Conservation (phyloP, 2,888 invertebrate species). For the Tachina fera region DNA sequence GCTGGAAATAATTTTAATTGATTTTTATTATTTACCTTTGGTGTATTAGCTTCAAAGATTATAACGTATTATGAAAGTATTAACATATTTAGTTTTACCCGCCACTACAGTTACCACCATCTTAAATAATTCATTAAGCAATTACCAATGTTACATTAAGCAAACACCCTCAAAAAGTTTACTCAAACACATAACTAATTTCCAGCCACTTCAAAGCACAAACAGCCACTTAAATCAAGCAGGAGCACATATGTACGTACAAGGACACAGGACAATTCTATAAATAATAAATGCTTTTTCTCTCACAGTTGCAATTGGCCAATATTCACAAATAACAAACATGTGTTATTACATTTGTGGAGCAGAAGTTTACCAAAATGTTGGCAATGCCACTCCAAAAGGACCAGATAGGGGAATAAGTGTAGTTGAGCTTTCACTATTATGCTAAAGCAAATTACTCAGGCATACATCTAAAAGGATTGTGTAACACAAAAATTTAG, state of each 20-base stretch:
- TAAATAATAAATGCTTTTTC: constrained; percentile 6
- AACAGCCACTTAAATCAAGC: constrained; percentile 54
- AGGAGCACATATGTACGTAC: constrained; percentile 5
- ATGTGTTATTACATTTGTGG: constrained; percentile 48
- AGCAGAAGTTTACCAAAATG: constrained; percentile 9
- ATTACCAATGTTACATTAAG: constrained; percentile 63
- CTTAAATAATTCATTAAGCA: constrained; percentile 70
- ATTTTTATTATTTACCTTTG: too few species aligned
- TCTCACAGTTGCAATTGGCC: constrained; percentile 9
- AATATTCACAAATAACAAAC: constrained; percentile 53
- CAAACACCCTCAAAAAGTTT: constrained; percentile 30
- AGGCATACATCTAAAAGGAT: neutral
- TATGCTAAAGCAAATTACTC: neutral
- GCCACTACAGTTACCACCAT: constrained; percentile 45
- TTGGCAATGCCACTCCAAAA: constrained; percentile 16
- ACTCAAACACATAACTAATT: constrained; percentile 8
- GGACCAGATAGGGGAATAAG: constrained; percentile 13
- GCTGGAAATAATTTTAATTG: too few species aligned
- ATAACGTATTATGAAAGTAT: neutral
- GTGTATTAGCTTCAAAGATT: neutral
- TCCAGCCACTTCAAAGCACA: constrained; percentile 41
- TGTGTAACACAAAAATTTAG: too few species aligned
- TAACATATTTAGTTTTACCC: neutral
- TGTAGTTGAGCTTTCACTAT: neutral
- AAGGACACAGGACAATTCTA: constrained; percentile 1